Conservation (phyloP, 2,797 vertebrate genomes). For the Pseudochaenichthys georgianus region DNA sequence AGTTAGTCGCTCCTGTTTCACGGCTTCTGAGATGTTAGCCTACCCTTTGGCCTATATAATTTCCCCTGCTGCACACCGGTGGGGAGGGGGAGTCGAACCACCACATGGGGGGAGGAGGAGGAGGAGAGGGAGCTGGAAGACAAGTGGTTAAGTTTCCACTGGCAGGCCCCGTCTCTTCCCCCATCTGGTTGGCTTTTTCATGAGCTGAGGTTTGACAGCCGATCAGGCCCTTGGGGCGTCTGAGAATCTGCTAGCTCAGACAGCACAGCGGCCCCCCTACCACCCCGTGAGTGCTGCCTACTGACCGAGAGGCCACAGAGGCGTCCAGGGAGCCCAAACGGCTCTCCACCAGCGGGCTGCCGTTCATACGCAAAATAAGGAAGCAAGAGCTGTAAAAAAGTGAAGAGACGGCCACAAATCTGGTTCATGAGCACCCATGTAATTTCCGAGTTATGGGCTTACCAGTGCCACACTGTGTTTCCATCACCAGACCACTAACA, state of each 20-base stretch:
- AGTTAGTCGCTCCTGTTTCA: slow-evolving; percentile 69
- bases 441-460: slow-evolving; percentile 55
- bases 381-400: slow-evolving; percentile 11
- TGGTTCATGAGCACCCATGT: slow-evolving; percentile 37
- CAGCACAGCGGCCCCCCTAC: slow-evolving; percentile 63
- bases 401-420: slow-evolving; percentile 32
- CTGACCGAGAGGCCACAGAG: slow-evolving; percentile 60
- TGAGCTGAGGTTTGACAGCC: slow-evolving; percentile 76
- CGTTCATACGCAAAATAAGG: not conserved
- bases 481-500: slow-evolving; percentile 63
- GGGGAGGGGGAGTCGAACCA: slow-evolving; percentile 10
- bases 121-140: slow-evolving; percentile 53
- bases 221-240: slow-evolving; percentile 70
- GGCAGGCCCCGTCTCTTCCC: slow-evolving; percentile 65
- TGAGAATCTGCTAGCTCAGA: slow-evolving; percentile 71
- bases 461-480: slow-evolving; percentile 54
- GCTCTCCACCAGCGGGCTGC: slow-evolving; percentile 39
- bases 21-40: slow-evolving; percentile 73
- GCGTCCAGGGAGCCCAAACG: slow-evolving; percentile 33
- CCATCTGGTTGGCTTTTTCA: slow-evolving; percentile 77
- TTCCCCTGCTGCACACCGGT: slow-evolving; percentile 66
- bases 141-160: slow-evolving; percentile 83
- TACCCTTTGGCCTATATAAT: slow-evolving; percentile 84
- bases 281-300: slow-evolving; percentile 48
- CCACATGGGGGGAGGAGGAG: not conserved